Base-by-base conservation (phyloP, 2,888 invertebrate species). In the Oligia latruncula region DNA sequence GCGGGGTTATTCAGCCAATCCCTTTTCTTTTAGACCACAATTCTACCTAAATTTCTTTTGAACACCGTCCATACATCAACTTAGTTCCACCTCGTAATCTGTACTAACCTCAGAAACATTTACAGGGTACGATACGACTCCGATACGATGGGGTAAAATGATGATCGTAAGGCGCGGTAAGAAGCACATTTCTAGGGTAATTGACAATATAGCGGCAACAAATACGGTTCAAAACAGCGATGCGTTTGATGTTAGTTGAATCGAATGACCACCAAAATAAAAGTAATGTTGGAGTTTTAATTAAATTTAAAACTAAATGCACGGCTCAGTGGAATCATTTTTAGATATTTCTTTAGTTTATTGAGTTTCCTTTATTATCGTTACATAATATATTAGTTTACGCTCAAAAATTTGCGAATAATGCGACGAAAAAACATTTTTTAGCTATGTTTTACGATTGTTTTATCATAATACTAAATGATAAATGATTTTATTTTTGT, bases 21-120 rank as follows among this genome's bases (percentile, higher is more conserved):
- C 87, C 82, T 89, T 87, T 90, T 90, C 90, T 88, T 86, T 88
- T 90, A 90, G 87, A 90, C 87, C 89, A 90, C 89, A 92, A 90
- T 92, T 92, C 93, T 91, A 91, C 92, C 92, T 93, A 93, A 92
- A 92, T 92, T 93, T 93, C 92, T 93, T 93, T 89, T 85, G 91
- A 93, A 91, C 92, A 92, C 92, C 93, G 90, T 91, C 93, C 90
- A 95, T 95, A 93, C 92, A 95, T 95, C 95, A 95, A 95, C 93
- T 94, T 93, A 94, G 92, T 94, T 94, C 93, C 92, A 94, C 93
- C 93, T 95, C 93, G 92, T 94, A 93, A 94, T 93, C 94, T 93
- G 93, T 91, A 92, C 94, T 93, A 94, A 95, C 93, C 92, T 92
- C 88, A 85, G 75, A 79, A 43, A 52, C 49, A 0, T 92, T 94